A percentile compares a stretch with the other conserved stretches of the same genome.
These are phyloP conservation scores for Microcebus griseorufus DNA, from an alignment of 2,113 vertebrate genomes.

Conservation along the genomic window DNA sequence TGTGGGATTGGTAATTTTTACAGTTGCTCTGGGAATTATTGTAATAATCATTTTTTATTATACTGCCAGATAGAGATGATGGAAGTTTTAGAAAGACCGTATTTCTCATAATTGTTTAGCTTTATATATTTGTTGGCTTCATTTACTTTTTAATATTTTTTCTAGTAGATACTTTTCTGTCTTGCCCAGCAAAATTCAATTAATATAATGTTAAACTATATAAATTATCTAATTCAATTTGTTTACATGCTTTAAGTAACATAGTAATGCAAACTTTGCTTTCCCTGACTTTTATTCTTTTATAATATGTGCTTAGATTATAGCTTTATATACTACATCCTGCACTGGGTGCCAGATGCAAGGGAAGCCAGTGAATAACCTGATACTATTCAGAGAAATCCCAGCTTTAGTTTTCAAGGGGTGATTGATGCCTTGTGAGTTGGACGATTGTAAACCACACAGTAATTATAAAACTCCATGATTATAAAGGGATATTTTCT, in stretches of 20 bases:
- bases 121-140: not conserved
- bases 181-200: conserved; percentile 9
- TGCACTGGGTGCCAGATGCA: conserved; percentile 82
- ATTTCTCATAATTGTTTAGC: not conserved
- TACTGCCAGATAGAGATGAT: not conserved
- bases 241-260: conserved; percentile 8
- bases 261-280: not conserved
- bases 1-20: not conserved
- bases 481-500: conserved; percentile 78
- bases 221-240: conserved; percentile 38
- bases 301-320: conserved; percentile 79
- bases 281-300: conserved; percentile 83
- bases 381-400: conserved; percentile 78
- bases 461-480: conserved; percentile 81
- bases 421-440: conserved; percentile 75
- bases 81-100: not conserved
- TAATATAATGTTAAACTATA: conserved; percentile 20
- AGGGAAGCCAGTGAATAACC: conserved; percentile 84
- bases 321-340: conserved; percentile 80
- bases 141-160: conserved; percentile 5
- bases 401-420: conserved; percentile 67
- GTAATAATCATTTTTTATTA: not conserved
- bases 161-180: not conserved
- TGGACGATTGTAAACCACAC: conserved; percentile 72
- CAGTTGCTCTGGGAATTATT: not conserved